Base-by-base conservation (phyloP, 2,113 vertebrate species). In the Nesogale talazaci region DNA sequence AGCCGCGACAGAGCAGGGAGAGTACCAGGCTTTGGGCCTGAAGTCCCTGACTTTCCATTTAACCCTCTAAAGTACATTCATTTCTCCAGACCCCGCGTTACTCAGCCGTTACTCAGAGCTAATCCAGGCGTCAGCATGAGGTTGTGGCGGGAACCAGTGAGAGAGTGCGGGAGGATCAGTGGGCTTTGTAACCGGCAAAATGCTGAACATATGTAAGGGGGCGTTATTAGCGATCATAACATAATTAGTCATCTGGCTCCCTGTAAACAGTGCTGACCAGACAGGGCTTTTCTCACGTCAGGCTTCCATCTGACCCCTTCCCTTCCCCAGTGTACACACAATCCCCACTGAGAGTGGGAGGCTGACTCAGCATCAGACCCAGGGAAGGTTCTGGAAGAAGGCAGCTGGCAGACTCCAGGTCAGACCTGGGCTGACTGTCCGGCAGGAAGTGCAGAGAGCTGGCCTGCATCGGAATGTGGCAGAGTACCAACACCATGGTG, bases 371-470 rank as follows among this genome's bases (percentile, higher is more conserved):
- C 46, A 29, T 85, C 25, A 91, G 61, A 76, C 12, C 22, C 63
- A 77, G 36, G 59, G 52, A 69, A 72, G 34, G 34, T 40, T 87
- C 85, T 95, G 74, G 29, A 78, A 91, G 29, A 42, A 61, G 67
- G 15, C 19, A 86, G 72, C 52, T 4, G 29, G 17, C 23, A 16
- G 83, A 38, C n/a, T 11, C 56, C 56, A 52, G n/a, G 36, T 80
- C 70, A 81, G 88, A 76, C 36, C 57, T 6, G 9, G n/a, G 29
- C n/a, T 72, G 2, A 0, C 34, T 4, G 0, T 38, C 63, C 15
- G 67, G 22, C 63, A 10, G 7, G 36, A 19, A 77, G 29, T 17
- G 22, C 11, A 0, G 2, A 27, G 16, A 79, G 38, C 40, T 75
- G 56, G 67, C 42, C 42, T 12, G 0, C 2, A 0, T 86, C 84